Conservation (phyloP, 2,797 vertebrate genomes). For the Heterohyrax brucei region DNA sequence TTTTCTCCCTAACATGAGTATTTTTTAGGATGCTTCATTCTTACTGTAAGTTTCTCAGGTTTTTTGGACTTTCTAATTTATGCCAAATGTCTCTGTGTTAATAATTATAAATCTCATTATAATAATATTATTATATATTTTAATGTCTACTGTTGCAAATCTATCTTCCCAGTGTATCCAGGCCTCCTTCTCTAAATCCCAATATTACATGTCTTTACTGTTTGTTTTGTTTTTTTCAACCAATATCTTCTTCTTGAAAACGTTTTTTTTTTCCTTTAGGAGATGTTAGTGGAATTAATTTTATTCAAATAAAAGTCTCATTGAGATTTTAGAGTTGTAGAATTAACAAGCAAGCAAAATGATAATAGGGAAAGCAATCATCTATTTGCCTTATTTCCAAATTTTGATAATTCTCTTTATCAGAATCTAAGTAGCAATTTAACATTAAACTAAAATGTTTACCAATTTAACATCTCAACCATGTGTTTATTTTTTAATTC, state of each 20-base stretch:
- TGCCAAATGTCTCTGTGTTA: background rate
- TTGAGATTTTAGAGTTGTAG: background rate
- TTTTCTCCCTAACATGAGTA: background rate
- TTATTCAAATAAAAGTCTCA: background rate
- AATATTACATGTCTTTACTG: background rate
- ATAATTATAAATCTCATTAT: background rate
- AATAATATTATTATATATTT: conserved; percentile 6
- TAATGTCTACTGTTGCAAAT: background rate
- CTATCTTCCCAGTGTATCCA: background rate
- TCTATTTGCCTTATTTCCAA: conserved; percentile 24
- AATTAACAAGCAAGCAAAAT: background rate
- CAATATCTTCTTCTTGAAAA: background rate
- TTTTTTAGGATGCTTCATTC: background rate
- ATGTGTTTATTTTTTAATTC: background rate
- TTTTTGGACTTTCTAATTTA: conserved; percentile 3
- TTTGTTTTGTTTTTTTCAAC: background rate
- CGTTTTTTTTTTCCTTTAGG: background rate
- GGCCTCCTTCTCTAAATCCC: no score
- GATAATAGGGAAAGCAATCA: background rate
- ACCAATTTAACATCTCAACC: background rate
- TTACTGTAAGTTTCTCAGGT: background rate
- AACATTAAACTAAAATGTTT: background rate
- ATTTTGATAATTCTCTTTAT: background rate
- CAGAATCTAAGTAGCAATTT: background rate
- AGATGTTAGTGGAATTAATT: background rate